Evolutionary conservation across 2,113 vertebrate species (phyloP), one percentile per base, ranked within the genome.

Genomic region (Tachuris rubrigastra): DNA sequence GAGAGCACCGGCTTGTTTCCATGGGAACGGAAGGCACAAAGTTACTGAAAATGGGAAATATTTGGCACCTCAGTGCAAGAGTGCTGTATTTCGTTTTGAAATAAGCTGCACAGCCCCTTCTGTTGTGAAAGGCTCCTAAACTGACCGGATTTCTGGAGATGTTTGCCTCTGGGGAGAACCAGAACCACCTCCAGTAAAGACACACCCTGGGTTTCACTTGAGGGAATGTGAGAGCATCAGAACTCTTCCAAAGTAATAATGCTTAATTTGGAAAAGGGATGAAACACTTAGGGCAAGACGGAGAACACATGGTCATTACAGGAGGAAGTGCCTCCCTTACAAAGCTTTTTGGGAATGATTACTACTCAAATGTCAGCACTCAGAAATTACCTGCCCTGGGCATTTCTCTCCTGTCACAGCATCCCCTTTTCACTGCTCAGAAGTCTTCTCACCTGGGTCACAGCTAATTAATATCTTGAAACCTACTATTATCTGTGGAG

Each of bases 361-460:
- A 5, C 4, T 35, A 20, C 16, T 71, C 25, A 62, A 75, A 5
- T 3, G 17, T 5, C n/a, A 66, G 30, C 0, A 0, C 21, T 42
- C 23, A 68, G 60, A 41, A 52, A 68, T 10, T 17, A 2, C 53
- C 62, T 27, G 30, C 11, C 33, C 17, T 24, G 39, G 28, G 13
- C 20, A 56, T 7, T 27, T n/a, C 14, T 19, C 16, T 74, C 41
- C 41, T 58, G 8, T 33, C 10, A 24, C 21, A 87, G 46, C 9
- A 27, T n/a, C 21, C 27, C 6, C 39, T 73, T 46, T 30, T 41
- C 23, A 19, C 17, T 39, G 13, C 14, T 41, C 30, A 23, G 20
- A 53, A n/a, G 16, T 10, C 35, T 76, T 55, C 49, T 55, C 65
- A 50, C 10, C 23, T 55, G 37, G 18, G 14, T 21, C 17, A 59